Conservation (phyloP, 1,140 invertebrate genomes). For the Triops cancriformis region DNA sequence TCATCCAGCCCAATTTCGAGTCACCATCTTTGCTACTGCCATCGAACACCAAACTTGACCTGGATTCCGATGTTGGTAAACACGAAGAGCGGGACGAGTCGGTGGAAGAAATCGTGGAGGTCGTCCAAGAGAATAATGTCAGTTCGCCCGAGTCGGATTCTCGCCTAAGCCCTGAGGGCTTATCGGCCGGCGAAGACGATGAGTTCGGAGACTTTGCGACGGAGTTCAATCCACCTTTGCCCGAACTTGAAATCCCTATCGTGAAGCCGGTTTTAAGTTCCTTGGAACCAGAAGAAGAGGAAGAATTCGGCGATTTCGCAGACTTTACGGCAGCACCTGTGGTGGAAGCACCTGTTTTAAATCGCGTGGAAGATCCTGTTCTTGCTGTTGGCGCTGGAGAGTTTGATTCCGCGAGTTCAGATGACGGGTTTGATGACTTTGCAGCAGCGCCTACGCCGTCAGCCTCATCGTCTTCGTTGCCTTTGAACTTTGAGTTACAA, state of each 20-base stretch:
- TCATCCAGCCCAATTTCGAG: neutral
- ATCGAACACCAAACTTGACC: neutral
- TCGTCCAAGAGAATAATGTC: neutral
- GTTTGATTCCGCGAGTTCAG: neutral
- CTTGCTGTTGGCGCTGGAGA: neutral
- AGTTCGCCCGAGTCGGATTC: neutral
- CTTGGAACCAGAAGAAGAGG: neutral
- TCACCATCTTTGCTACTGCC: neutral
- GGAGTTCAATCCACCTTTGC: neutral
- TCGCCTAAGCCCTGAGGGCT: neutral
- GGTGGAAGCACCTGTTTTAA: neutral
- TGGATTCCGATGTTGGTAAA: neutral
- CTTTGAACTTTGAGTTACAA: neutral
- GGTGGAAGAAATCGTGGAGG: neutral
- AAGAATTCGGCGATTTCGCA: constrained; percentile 18
- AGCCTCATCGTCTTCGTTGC: neutral
- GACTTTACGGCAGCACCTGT: constrained; percentile 11
- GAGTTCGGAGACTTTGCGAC: neutral
- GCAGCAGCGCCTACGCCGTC: constrained; percentile 8
- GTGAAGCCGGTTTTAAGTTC: neutral
- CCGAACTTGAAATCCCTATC: neutral
- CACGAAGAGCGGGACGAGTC: neutral
- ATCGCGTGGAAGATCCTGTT: neutral
- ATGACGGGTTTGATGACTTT: constrained; percentile 24
- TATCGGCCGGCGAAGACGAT: neutral